Conservation (phyloP, 1,140 invertebrate genomes). For the Drosophila navojoa region DNA sequence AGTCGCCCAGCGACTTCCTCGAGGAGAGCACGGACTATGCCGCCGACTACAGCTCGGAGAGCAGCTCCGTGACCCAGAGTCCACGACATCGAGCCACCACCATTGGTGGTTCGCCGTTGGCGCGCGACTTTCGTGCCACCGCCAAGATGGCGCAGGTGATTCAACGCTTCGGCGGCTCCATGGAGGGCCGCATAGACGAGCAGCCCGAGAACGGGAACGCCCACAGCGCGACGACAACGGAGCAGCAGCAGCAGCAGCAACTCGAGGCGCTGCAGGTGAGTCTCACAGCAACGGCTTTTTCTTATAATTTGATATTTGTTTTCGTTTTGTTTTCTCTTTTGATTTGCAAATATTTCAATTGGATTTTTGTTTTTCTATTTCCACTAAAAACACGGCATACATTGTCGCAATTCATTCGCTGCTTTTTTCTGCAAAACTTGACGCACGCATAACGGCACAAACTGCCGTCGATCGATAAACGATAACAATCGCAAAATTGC, state of each 20-base stretch:
- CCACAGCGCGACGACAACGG: not conserved
- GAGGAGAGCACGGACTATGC: constrained; percentile 88
- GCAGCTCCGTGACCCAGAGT: constrained; percentile 89
- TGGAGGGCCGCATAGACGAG: constrained; percentile 84
- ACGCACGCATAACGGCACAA: constrained; percentile 34
- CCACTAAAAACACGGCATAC: constrained; percentile 26
- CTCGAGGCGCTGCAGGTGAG: constrained; percentile 66
- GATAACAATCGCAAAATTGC: constrained; percentile 29
- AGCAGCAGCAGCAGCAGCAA: constrained; percentile 36
- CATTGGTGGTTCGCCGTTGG: constrained; percentile 74
- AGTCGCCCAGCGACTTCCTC: constrained; percentile 83
- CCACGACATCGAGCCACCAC: constrained; percentile 86
- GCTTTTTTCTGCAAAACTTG: constrained; percentile 41
- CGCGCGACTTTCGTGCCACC: constrained; percentile 73
- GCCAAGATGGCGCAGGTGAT: constrained; percentile 81
- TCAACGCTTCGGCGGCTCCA: constrained; percentile 79
- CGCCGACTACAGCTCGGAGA: constrained; percentile 89
- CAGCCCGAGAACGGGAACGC: constrained; percentile 69
- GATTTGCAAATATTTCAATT: constrained; percentile 30
- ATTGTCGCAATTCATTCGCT: constrained; percentile 15
- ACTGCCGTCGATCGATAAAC: constrained; percentile 7
- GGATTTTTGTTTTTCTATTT: constrained; percentile 14
- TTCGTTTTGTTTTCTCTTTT: constrained; percentile 8
- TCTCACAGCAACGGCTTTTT: constrained; percentile 14
- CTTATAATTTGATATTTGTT: not conserved